Evolutionary conservation across 2,113 vertebrate species (phyloP), one percentile per base, ranked within the genome.

Genomic region (Mormyrus iriodes): DNA sequence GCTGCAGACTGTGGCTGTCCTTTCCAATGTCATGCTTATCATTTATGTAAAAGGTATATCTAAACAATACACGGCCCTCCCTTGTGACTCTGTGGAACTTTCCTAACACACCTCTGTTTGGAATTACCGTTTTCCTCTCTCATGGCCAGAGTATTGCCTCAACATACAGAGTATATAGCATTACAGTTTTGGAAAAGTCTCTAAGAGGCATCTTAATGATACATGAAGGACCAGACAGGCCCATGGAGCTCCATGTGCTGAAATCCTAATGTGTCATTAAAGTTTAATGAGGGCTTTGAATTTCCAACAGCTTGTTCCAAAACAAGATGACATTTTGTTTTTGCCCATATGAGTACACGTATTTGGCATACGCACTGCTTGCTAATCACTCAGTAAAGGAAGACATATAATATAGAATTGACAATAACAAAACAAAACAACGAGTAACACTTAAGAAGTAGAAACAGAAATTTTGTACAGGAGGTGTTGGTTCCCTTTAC

Each of bases 211-310:
- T 91, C 92, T 92, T 92, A 92, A 92, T 91, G 90, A 91, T 90
- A 90, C 89, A 91, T 91, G 91, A 93, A 92, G 91, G 89, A 73
- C 52, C 46, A 86, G 82, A n/a, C 61, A 69, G 90, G 89, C 58
- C 84, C 73, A 87, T 90, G 61, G 61, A 69, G 51, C 48, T 51
- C 55, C 89, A 73, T 89, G 90, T 90, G 90, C 88, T 86, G 90
- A 92, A 65, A 91, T 91, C 90, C 88, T 90, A 88, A 90, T 88
- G 69, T 87, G 83, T 69, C 89, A 92, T 93, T 91, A 93, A 93
- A 91, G 89, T 89, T 92, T 93, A 91, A 92, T 91, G 88, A 92
- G 91, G 90, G 90, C 88, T 90, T 93, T 90, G 85, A 83, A 89
- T 93, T 92, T 92, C 92, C 89, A 87, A 44, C 89, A 84, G 87